A percentile compares a stretch with the other conserved stretches of the same genome.
phyloP scores from a whole-genome alignment of 2,797 vertebrate genomes.

The Poecilia gillii region DNA sequence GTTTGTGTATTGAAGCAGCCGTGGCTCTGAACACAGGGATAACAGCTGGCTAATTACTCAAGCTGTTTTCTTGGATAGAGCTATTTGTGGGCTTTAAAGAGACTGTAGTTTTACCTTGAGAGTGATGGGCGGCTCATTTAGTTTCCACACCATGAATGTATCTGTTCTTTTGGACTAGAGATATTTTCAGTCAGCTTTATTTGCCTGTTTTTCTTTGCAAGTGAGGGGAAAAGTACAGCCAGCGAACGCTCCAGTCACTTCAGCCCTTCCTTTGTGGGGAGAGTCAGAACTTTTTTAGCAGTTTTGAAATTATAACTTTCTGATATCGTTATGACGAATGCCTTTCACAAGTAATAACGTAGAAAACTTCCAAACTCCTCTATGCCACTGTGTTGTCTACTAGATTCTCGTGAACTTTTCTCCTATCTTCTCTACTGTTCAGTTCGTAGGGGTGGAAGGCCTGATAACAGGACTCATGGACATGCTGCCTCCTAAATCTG shows the following conservation, averaged over 20 bases:
- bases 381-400: neutral
- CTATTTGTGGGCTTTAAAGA: neutral
- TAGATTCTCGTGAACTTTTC: neutral
- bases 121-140: neutral
- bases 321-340: neutral
- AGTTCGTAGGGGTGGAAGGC: constrained; percentile 89
- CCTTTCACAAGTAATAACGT: neutral
- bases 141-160: neutral
- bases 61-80: neutral
- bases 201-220: neutral
- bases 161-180: neutral
- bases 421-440: constrained; percentile 25
- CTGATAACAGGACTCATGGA: constrained; percentile 87
- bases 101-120: neutral
- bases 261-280: neutral
- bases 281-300: neutral
- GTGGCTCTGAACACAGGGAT: neutral
- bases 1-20: neutral
- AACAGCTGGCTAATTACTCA: neutral
- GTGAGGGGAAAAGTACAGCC: neutral
- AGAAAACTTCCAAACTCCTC: neutral
- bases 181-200: neutral
- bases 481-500: constrained; percentile 84
- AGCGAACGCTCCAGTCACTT: neutral
- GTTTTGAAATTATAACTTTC: neutral